A percentile compares a stretch with the other conserved stretches of the same genome.
Conservation (phyloP, 1,140 invertebrate genomes). For the Micrasema longulum region DNA sequence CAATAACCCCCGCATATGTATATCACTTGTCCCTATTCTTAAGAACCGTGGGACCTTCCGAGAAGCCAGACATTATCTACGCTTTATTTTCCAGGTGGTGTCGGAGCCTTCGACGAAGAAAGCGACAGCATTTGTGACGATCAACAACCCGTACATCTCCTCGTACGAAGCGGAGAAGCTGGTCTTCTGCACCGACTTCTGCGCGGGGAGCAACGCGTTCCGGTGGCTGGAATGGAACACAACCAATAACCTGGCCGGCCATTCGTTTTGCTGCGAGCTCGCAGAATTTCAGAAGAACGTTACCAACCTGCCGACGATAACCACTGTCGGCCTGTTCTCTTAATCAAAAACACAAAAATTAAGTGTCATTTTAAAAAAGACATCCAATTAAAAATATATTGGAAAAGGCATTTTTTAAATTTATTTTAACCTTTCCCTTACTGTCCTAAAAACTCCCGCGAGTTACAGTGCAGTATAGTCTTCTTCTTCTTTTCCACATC, state of each 20-base stretch:
- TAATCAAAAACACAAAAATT: no score
- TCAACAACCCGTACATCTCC: constrained; percentile 73
- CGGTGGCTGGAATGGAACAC: constrained; percentile 56
- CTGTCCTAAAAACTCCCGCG: no score
- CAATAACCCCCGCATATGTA: neutral
- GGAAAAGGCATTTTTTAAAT: no score
- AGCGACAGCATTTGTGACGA: constrained; percentile 71
- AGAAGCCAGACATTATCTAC: neutral
- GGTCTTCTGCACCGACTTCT: constrained; percentile 64
- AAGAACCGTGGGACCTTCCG: no score
- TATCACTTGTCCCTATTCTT: neutral
- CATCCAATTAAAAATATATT: no score
- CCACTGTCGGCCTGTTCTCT: constrained; percentile 56
- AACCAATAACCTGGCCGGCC: constrained; percentile 58
- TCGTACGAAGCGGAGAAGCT: constrained; percentile 58
- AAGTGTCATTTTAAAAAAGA: no score
- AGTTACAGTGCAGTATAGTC: no score
- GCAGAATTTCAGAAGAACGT: constrained; percentile 60
- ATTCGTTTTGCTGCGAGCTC: constrained; percentile 66
- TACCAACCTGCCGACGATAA: constrained; percentile 57
- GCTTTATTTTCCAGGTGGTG: constrained; percentile 63
- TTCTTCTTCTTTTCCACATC: no score
- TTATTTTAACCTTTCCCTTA: no score
- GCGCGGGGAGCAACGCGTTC: constrained; percentile 61
- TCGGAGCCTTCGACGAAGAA: constrained; percentile 65